A percentile compares a stretch with the other conserved stretches of the same genome.
Evolutionary conservation across 2,888 invertebrate species (phyloP).

Genomic region (Pelosia muscerda): DNA sequence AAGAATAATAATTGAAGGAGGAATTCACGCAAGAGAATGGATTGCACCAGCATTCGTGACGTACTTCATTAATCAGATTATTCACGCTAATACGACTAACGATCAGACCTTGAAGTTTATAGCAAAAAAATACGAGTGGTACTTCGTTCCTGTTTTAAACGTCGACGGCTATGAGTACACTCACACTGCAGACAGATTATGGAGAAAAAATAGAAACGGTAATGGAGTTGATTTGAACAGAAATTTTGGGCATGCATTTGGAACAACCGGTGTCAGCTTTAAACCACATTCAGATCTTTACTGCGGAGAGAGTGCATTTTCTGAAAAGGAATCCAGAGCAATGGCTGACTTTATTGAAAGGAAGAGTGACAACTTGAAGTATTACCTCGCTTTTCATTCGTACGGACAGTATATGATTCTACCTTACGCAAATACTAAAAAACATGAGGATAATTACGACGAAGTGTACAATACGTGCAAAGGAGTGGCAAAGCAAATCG

Average conservation of each 20-base stretch:
- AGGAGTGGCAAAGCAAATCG: constrained; percentile 47
- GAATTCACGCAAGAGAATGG: constrained; percentile 92
- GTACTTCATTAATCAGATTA: constrained; percentile 85
- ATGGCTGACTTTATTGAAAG: constrained; percentile 69
- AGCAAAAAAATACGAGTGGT: constrained; percentile 43
- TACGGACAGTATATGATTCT: constrained; percentile 88
- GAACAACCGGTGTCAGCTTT: constrained; percentile 61
- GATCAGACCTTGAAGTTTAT: constrained; percentile 19
- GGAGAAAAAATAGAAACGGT: constrained; percentile 45
- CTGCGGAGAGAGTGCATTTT: constrained; percentile 81
- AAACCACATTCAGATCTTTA: constrained; percentile 55
- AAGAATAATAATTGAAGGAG: constrained; percentile 84
- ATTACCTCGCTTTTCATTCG: constrained; percentile 88
- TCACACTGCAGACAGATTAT: constrained; percentile 34
- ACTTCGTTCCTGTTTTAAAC: constrained; percentile 49
- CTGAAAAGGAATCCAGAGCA: constrained; percentile 81
- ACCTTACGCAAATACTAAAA: constrained; percentile 81
- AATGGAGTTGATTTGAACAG: constrained; percentile 88
- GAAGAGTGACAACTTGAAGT: constrained; percentile 67
- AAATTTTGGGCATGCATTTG: constrained; percentile 87
- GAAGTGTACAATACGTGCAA: constrained; percentile 65
- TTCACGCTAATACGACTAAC: constrained; percentile 51
- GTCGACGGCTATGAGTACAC: constrained; percentile 56
- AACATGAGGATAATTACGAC: constrained; percentile 71
- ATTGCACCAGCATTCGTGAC: constrained; percentile 87